Base-by-base conservation (phyloP, 2,113 vertebrate genomes). In the Danionella cerebrum region DNA sequence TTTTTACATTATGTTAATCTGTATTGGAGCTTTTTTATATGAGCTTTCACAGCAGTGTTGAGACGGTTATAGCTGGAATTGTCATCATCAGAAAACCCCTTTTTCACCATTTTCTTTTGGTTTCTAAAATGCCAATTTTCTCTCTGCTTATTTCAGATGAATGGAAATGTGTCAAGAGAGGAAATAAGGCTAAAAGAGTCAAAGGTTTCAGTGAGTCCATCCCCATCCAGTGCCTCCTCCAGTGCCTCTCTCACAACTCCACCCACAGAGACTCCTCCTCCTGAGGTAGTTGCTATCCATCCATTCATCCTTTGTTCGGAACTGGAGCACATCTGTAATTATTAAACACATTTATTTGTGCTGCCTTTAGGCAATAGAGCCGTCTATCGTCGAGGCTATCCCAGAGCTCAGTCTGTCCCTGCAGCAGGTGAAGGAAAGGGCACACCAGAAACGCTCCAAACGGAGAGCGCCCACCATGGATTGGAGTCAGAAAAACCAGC, bases 401-500 rank as follows among this genome's bases (percentile, higher is more conserved):
- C 89, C 94, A 10, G 91, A 89, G 55, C 88, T 95, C 0, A 90
- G 85, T 82, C 84, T 96, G 83, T 89, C 90, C 0, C 86, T 98
- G 80, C 93, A 95, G 0, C 88, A 91, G 80, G 96, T 94, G 73
- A 97, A 96, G 81, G 96, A 96, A 76, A 84, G 91, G 5, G 92
- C 94, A 0, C 94, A 92, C 76, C 93, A 93, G 90, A 97, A 98
- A 60, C 93, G 96, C 50, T 87, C 90, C 78, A 94, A 88, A 84
- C 97, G 93, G 78, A 88, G 88, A 71, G 96, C 96, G 5, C 96
- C 96, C 0, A 86, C 91, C 72, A 98, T 98, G 95, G 95, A 98
- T 91, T 98, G 96, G 96, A 98, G 88, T 90, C 97, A 95, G 93
- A 97, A 97, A 85, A 96, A 98, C 0, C 93, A 97, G 84, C 93